Evolutionary conservation across 2,888 invertebrate genomes (phyloP).

Genomic region (Coleophora deauratella): DNA sequence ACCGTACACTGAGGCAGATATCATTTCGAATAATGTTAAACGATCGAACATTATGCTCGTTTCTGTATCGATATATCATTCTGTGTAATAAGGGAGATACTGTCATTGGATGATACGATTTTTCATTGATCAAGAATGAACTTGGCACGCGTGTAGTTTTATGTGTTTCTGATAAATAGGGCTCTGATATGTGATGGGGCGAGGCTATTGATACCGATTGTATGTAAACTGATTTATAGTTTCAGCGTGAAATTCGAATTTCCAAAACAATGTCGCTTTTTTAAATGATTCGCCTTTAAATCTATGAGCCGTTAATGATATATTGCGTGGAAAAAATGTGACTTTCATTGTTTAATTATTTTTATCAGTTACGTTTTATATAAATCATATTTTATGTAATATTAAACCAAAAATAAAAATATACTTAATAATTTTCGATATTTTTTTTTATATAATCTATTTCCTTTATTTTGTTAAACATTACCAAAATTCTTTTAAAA

Average conservation of each 20-base stretch:
- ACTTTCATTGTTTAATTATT: not conserved
- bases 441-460: too few species aligned
- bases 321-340: slow-evolving; percentile 18
- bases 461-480: too few species aligned
- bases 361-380: not conserved
- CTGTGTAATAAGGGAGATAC: slow-evolving; percentile 46
- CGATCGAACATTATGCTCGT: slow-evolving; percentile 13
- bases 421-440: not conserved
- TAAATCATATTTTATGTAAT: not conserved
- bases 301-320: slow-evolving; percentile 40
- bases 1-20: slow-evolving; percentile 24
- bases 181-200: slow-evolving; percentile 44
- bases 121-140: slow-evolving; percentile 50
- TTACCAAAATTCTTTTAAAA: too few species aligned
- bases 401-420: too few species aligned
- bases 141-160: slow-evolving; percentile 54
- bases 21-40: slow-evolving; percentile 17
- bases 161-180: slow-evolving; percentile 58
- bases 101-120: slow-evolving; percentile 47
- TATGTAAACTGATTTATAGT: slow-evolving; percentile 56
- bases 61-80: slow-evolving; percentile 44
- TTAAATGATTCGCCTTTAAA: slow-evolving; percentile 28
- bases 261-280: slow-evolving; percentile 38
- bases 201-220: slow-evolving; percentile 50
- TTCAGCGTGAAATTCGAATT: slow-evolving; percentile 44